These are phyloP conservation scores for Corythoichthys intestinalis DNA, from an alignment of 2,113 vertebrate species.

Conservation along the genomic window DNA sequence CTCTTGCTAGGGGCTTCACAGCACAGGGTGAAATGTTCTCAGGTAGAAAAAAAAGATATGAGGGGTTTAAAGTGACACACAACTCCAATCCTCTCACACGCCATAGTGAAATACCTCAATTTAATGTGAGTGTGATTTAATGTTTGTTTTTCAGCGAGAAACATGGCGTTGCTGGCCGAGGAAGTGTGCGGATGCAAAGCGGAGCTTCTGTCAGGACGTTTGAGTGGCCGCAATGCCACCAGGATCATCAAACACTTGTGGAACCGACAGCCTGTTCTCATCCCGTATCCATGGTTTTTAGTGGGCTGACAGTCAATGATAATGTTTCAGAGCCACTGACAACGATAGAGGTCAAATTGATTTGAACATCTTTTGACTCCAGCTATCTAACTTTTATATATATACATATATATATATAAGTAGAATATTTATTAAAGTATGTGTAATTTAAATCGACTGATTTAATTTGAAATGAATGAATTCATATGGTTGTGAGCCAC, in stretches of 20 bases:
- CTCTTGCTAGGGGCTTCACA: conserved; percentile 74
- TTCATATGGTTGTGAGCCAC: no score
- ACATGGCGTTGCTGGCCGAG: conserved; percentile 80
- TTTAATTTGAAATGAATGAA: no score
- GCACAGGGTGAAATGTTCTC: conserved; percentile 91
- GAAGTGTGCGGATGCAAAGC: conserved; percentile 73
- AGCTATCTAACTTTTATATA: no score
- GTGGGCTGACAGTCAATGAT: no score
- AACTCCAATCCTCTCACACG: not conserved
- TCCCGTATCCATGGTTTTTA: conserved; percentile 80
- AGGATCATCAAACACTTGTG: conserved; percentile 74
- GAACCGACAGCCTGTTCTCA: conserved; percentile 73
- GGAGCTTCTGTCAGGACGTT: conserved; percentile 73
- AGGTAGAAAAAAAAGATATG: conserved; percentile 50
- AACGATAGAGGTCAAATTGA: no score
- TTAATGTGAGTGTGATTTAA: no score
- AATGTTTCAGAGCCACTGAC: no score
- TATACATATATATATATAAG: no score
- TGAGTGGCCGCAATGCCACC: conserved; percentile 69
- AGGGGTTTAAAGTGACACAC: not conserved
- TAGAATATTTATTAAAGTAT: no score
- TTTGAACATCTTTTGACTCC: no score
- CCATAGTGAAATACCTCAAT: not conserved
- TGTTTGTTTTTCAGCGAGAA: conserved; percentile 62
- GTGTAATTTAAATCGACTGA: no score